Conservation (phyloP, 2,888 invertebrate genomes). For the Drosophila atripex region DNA sequence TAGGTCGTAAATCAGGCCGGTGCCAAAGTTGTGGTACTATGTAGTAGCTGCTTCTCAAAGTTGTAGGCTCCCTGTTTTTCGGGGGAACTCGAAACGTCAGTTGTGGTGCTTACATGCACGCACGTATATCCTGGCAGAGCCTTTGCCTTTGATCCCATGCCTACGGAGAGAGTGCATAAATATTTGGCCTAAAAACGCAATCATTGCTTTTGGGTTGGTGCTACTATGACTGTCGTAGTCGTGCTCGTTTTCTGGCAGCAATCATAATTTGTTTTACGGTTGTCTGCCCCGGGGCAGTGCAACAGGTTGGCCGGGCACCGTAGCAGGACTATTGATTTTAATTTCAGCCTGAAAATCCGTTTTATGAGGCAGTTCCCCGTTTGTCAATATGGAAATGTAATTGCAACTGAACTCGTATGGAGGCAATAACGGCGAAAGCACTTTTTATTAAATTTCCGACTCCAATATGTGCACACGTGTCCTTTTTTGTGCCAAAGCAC, state of each 20-base stretch:
- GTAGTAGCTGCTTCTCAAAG: constrained; percentile 13
- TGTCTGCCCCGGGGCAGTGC: constrained; percentile 33
- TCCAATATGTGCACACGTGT: not conserved
- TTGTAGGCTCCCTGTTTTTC: constrained; percentile 31
- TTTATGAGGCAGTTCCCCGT: not conserved
- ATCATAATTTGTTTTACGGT: constrained; percentile 36
- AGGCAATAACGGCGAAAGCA: not conserved
- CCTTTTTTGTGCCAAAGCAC: not conserved
- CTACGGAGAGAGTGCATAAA: constrained; percentile 30
- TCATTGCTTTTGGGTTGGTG: constrained; percentile 21
- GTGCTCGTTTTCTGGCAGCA: constrained; percentile 31
- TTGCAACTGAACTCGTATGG: not conserved
- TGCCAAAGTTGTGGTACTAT: constrained; percentile 50
- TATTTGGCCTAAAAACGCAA: constrained; percentile 61
- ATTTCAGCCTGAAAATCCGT: constrained; percentile 19
- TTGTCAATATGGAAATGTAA: constrained; percentile 10
- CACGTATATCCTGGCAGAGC: constrained; percentile 27
- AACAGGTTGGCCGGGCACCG: constrained; percentile 50
- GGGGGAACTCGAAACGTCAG: constrained; percentile 32
- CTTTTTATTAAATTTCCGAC: not conserved
- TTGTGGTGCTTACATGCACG: constrained; percentile 55
- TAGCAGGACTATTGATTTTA: constrained; percentile 39
- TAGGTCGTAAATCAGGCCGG: constrained; percentile 69
- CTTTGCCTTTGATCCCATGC: constrained; percentile 14
- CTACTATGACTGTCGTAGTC: constrained; percentile 18